These are phyloP conservation scores for Sabellastarte sp. DNA, from an alignment of 2,888 invertebrate genomes.

Conservation along the genomic window DNA sequence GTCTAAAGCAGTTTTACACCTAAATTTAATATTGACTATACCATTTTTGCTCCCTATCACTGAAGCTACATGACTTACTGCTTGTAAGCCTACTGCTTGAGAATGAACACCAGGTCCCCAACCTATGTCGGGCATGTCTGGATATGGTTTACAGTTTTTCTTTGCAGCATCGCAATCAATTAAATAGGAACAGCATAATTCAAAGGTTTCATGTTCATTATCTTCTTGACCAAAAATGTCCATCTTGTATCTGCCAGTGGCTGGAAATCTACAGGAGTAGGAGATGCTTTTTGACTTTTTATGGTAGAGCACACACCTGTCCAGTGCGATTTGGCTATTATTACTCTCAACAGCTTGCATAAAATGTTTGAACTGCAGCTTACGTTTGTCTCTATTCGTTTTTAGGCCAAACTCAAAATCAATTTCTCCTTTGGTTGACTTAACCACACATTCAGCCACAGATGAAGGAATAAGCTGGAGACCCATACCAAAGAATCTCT, in stretches of 20 bases:
- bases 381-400: conserved; percentile 32
- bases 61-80: conserved; percentile 46
- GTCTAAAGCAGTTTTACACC: conserved; percentile 37
- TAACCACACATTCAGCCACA: conserved; percentile 36
- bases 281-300: conserved; percentile 39
- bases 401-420: conserved; percentile 44
- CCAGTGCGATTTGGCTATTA: conserved; percentile 26
- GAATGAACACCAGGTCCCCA: conserved; percentile 51
- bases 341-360: conserved; percentile 31
- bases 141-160: conserved; percentile 43
- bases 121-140: conserved; percentile 51
- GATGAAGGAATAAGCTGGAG: conserved; percentile 37
- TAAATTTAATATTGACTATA: conserved; percentile 45
- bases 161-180: conserved; percentile 43
- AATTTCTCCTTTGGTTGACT: conserved; percentile 42
- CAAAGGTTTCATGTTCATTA: conserved; percentile 43
- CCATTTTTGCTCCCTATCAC: conserved; percentile 47
- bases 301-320: conserved; percentile 50
- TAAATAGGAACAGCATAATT: conserved; percentile 51
- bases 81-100: conserved; percentile 42
- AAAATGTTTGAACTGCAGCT: conserved; percentile 48
- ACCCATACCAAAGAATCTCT: conserved; percentile 47
- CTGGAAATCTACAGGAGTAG: conserved; percentile 43
- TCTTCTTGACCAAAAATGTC: conserved; percentile 51
- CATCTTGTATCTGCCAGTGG: conserved; percentile 48